Evolutionary conservation across 2,888 invertebrate genomes (phyloP).

Genomic region (Icerya purchasi): DNA sequence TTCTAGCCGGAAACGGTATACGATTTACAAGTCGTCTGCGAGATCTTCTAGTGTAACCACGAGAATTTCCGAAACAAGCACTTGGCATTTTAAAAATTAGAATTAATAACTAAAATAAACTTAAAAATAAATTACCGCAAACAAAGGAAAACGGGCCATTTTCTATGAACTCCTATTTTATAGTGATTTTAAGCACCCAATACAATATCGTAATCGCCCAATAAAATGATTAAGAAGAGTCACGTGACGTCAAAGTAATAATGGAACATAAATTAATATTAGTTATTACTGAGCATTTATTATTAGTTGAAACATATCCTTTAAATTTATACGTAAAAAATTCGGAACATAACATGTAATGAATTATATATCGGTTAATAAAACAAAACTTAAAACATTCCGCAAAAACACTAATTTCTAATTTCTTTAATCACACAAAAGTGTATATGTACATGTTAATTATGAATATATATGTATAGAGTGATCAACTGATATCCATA

Average conservation of each 20-base stretch:
- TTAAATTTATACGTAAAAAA: conserved; percentile 76
- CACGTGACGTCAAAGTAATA: not conserved
- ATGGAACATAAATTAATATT: conserved; percentile 10
- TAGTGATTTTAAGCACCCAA: not conserved
- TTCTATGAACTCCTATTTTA: conserved; percentile 10
- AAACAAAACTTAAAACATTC: not conserved
- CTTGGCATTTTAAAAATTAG: conserved; percentile 56
- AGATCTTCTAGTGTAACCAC: conserved; percentile 77
- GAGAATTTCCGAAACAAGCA: conserved; percentile 81
- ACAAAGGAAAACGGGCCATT: conserved; percentile 13
- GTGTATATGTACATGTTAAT: no score
- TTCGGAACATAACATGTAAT: conserved; percentile 47
- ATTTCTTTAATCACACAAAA: no score
- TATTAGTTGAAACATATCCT: conserved; percentile 58
- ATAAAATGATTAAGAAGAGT: not conserved
- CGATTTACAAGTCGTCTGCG: conserved; percentile 78
- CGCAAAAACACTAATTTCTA: not conserved
- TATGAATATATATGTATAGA: no score
- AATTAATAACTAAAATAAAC: not conserved
- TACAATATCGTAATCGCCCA: not conserved
- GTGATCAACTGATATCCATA: no score
- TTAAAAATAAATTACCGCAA: conserved; percentile 2
- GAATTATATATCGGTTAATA: not conserved
- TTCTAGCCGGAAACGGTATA: conserved; percentile 57
- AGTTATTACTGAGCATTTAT: conserved; percentile 34